phyloP scores from a whole-genome alignment of 2,113 vertebrate species.

The Pterophyllum scalare region DNA sequence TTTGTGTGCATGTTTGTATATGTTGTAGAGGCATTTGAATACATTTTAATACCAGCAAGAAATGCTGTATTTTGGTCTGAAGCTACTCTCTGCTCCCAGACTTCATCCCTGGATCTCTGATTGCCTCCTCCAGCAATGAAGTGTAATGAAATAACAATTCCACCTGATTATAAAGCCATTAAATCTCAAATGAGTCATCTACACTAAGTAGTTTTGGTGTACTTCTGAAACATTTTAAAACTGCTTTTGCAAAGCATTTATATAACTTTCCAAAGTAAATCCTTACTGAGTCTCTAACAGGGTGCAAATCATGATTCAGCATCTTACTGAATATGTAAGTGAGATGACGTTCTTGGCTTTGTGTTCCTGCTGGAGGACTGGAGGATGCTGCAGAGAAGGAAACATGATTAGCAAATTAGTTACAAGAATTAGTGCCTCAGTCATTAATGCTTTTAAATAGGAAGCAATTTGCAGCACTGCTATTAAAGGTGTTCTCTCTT shows the following conservation, averaged over 20 bases:
- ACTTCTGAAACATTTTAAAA: background rate
- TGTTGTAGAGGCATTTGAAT: background rate
- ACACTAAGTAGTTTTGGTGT: background rate
- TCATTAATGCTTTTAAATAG: background rate
- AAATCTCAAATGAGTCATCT: background rate
- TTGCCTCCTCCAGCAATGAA: background rate
- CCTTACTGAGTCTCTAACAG: slow-evolving; percentile 15
- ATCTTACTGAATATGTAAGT: slow-evolving; percentile 44
- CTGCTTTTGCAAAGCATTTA: background rate
- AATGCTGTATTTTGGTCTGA: background rate
- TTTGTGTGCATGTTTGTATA: background rate
- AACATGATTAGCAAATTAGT: slow-evolving; percentile 26
- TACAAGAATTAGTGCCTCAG: background rate
- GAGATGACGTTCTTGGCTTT: slow-evolving; percentile 28
- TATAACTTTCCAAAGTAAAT: background rate
- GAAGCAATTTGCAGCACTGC: background rate
- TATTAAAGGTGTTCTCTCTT: background rate
- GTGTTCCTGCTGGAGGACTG: slow-evolving; percentile 45
- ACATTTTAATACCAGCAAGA: background rate
- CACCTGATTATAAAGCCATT: background rate
- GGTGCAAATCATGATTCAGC: slow-evolving; percentile 41
- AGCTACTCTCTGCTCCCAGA: background rate
- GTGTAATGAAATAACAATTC: slow-evolving; percentile 1
- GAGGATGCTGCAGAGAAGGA: background rate
- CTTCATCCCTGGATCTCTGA: background rate